Evolutionary conservation across 2,888 invertebrate species (phyloP).

Genomic region (Mythimna loreyi): DNA sequence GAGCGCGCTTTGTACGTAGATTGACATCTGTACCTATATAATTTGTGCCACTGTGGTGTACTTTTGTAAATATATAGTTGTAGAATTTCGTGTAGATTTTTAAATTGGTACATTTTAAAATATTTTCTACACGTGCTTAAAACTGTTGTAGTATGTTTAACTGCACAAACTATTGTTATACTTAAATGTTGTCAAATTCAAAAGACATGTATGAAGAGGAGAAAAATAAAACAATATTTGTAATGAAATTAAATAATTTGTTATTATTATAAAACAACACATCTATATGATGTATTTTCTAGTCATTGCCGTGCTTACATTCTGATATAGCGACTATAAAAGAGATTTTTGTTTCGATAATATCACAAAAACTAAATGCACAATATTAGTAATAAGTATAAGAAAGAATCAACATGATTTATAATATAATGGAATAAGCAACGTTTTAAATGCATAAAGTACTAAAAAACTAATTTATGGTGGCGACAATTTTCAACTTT

Average conservation of each 20-base stretch:
- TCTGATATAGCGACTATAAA: conserved; percentile 59
- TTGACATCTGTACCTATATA: too few species aligned
- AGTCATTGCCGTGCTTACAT: conserved; percentile 82
- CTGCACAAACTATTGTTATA: conserved; percentile 38
- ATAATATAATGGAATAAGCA: conserved; percentile 64
- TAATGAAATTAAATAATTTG: conserved; percentile 88
- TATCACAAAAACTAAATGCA: conserved; percentile 80
- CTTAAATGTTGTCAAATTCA: conserved; percentile 35
- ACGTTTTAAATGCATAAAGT: conserved; percentile 51
- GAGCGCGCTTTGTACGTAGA: too few species aligned
- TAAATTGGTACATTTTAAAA: conserved; percentile 15
- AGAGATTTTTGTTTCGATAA: conserved; percentile 61
- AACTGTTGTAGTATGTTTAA: conserved; percentile 21
- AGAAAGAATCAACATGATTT: conserved; percentile 60
- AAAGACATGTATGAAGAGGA: conserved; percentile 32
- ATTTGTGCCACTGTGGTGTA: background rate
- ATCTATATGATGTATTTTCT: conserved; percentile 88
- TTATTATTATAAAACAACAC: conserved; percentile 90
- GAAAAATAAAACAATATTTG: conserved; percentile 81
- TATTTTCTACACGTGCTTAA: conserved; percentile 28
- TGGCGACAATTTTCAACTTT: background rate
- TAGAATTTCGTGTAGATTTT: conserved; percentile 16
- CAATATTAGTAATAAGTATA: conserved; percentile 55
- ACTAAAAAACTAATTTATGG: conserved; percentile 17
- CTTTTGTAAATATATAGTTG: conserved; percentile 5